phyloP scores from a whole-genome alignment of 2,797 vertebrate species.

The Acanthurus lineatus region DNA sequence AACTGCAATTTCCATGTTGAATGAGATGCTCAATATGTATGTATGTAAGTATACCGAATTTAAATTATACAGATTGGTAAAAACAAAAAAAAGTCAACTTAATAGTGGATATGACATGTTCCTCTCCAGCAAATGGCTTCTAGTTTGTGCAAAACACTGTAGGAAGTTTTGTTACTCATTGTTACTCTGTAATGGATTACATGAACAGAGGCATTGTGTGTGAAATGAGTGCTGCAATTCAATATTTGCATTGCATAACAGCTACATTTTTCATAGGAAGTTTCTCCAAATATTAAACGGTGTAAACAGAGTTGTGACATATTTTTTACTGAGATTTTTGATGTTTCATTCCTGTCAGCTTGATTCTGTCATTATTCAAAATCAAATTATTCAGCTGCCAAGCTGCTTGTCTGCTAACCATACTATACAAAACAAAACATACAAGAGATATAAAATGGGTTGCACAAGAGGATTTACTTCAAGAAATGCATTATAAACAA shows the following conservation, averaged over 20 bases:
- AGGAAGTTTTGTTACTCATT: not conserved
- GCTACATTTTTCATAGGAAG: not conserved
- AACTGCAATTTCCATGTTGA: constrained; percentile 29
- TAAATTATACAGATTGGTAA: not conserved
- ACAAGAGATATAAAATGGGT: not conserved
- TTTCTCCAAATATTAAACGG: not conserved
- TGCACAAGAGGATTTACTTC: not conserved
- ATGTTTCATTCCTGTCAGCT: not conserved
- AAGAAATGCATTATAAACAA: not conserved
- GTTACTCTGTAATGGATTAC: not conserved
- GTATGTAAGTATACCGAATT: constrained; percentile 1
- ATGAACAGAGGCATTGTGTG: not conserved
- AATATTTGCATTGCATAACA: not conserved
- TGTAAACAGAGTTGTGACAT: not conserved
- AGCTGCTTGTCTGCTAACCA: not conserved
- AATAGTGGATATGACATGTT: not conserved
- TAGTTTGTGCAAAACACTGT: not conserved
- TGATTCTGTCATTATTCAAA: not conserved
- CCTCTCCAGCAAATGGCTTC: not conserved
- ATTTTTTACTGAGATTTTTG: not conserved
- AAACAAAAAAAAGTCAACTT: no score
- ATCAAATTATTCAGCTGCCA: not conserved
- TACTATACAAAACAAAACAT: not conserved
- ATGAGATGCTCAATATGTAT: constrained; percentile 17
- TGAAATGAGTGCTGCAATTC: not conserved